phyloP scores from a whole-genome alignment of 2,888 invertebrate species.

The Campaea margaritaria region DNA sequence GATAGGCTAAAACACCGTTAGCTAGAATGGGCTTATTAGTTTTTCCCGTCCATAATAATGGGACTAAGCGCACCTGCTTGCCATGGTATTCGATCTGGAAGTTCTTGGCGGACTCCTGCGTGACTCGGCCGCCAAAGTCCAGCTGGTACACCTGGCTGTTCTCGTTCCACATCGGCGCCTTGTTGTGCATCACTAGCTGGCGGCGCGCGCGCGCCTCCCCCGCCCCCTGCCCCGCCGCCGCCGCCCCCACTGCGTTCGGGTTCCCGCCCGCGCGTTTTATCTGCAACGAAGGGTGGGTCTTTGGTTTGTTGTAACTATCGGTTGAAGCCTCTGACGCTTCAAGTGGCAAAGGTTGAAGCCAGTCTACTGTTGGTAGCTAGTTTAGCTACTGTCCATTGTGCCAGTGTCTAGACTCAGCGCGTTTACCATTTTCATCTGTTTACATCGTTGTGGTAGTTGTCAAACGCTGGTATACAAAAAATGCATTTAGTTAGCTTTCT shows the following conservation, averaged over 20 bases:
- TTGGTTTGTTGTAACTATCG: not conserved
- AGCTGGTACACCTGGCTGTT: slow-evolving; percentile 99
- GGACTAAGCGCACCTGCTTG: slow-evolving; percentile 90
- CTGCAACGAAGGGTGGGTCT: not conserved
- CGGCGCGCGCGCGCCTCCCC: slow-evolving; percentile 70
- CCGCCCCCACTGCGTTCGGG: slow-evolving; percentile 43
- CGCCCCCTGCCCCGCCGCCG: slow-evolving; percentile 30
- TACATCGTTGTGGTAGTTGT: too few species aligned
- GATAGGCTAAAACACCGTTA: too few species aligned
- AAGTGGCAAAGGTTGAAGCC: not conserved
- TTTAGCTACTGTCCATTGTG: too few species aligned
- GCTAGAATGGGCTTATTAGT: too few species aligned
- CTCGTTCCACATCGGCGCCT: slow-evolving; percentile 99
- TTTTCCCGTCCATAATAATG: not conserved
- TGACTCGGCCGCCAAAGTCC: slow-evolving; percentile 99
- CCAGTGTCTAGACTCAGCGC: too few species aligned
- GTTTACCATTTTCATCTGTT: too few species aligned
- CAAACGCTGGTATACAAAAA: too few species aligned
- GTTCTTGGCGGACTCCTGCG: slow-evolving; percentile 99
- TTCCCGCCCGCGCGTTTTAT: slow-evolving; percentile 87
- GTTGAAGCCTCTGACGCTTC: not conserved
- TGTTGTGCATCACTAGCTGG: slow-evolving; percentile 98
- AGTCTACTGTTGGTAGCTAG: not conserved
- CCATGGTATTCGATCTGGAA: slow-evolving; percentile 99
- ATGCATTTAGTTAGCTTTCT: too few species aligned